These are phyloP conservation scores for Willowsia nigromaculata DNA, from an alignment of 2,888 invertebrate genomes.

Conservation along the genomic window DNA sequence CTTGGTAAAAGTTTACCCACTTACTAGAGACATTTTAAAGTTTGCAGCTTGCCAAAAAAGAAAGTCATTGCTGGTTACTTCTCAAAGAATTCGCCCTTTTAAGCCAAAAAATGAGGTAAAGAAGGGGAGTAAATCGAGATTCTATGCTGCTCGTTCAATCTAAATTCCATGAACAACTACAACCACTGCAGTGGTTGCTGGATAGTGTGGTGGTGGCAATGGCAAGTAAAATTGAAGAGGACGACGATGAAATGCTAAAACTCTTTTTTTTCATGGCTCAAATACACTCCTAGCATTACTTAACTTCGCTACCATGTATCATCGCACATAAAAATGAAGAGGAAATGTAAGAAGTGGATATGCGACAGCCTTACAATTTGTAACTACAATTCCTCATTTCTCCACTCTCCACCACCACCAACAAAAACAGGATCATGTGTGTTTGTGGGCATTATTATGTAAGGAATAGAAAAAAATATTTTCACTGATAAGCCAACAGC, in stretches of 20 bases:
- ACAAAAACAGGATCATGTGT: slow-evolving; percentile 5
- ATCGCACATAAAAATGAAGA: slow-evolving; percentile 25
- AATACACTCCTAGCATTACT: not conserved
- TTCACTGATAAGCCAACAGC: slow-evolving; percentile 61
- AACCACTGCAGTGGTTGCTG: slow-evolving; percentile 42
- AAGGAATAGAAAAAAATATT: not conserved
- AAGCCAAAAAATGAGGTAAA: slow-evolving; percentile 59
- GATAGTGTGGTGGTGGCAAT: slow-evolving; percentile 16
- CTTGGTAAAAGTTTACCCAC: slow-evolving; percentile 9
- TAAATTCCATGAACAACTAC: slow-evolving; percentile 50
- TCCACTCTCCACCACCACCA: slow-evolving; percentile 14
- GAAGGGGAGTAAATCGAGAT: slow-evolving; percentile 60
- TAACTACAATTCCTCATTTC: slow-evolving; percentile 64
- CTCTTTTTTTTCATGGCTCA: not conserved
- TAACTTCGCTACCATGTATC: slow-evolving; percentile 12
- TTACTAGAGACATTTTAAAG: slow-evolving; percentile 31
- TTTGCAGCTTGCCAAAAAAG: slow-evolving; percentile 52
- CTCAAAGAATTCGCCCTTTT: slow-evolving; percentile 47
- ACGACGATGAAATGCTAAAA: slow-evolving; percentile 30
- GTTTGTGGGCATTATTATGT: not conserved
- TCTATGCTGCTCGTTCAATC: slow-evolving; percentile 50
- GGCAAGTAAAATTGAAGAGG: slow-evolving; percentile 30
- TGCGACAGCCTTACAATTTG: slow-evolving; percentile 60
- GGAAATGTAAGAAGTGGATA: slow-evolving; percentile 16
- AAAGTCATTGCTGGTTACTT: slow-evolving; percentile 53